Base-by-base conservation (phyloP, 2,888 invertebrate species). In the Oscheius sp. region DNA sequence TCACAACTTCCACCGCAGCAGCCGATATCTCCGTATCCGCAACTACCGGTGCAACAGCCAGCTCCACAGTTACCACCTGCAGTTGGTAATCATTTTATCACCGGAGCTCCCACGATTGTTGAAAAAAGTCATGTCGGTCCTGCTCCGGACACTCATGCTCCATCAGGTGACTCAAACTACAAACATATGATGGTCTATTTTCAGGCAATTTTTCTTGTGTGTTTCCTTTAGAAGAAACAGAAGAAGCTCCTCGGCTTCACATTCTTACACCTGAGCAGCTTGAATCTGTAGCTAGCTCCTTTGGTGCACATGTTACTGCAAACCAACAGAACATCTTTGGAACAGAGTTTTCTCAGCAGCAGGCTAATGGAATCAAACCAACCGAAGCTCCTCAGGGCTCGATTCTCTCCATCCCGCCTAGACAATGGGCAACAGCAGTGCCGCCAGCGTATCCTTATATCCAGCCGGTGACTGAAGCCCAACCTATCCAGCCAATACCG, bases 51-150 rank as follows among this genome's bases (percentile, higher is more conserved):
- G 9, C 70, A 51, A 29, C 58, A 37, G 35, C 57, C 37, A 11
- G 10, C 9, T 33, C 10, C 29, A 53, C 60, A 33, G 11, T n/a
- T 13, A 11, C 60, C 60, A 11, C 37, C 9, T 7, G 3, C 42
- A 42, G 42, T 3, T 7, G 42, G 4, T 42, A 42, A 42, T 21
- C 48, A 7, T 13, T 48, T 48, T 29, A 35, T 33, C 7, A 68
- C 68, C 35, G 68, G 68, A 37, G 53, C 53, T 11, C 68, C 68
- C 7, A 68, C 68, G 37, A 68, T 68, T 21, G 42, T 68, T 2
- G 68, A 68, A 37, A 68, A 68, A 37, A 68, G 68, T 37, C 68
- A 68, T 2, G 55, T 68, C 1, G 68, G 68, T 1, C 68, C 68
- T 9, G 68, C 53, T 37, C 68, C 68, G 13, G 68, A 68, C 13